Evolutionary conservation across 2,888 invertebrate species (phyloP).

Genomic region (Hymenopus coronatus): DNA sequence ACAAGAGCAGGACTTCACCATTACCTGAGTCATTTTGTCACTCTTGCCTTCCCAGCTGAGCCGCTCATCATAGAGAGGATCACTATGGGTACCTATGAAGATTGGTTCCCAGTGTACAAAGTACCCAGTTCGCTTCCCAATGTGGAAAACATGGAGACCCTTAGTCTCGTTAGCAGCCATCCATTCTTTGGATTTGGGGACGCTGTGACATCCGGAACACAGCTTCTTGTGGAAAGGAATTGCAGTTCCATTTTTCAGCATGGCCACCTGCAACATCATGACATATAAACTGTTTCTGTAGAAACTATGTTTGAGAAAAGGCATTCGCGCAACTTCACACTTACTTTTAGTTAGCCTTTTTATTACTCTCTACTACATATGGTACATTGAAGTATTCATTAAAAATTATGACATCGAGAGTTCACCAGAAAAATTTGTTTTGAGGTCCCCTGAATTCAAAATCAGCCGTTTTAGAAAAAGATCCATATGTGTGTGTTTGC

Average conservation of each 20-base stretch:
- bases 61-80: conserved; percentile 86
- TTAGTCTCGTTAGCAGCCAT: conserved; percentile 67
- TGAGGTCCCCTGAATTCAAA: too few relatives aligned
- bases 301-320: too few relatives aligned
- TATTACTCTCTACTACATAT: too few relatives aligned
- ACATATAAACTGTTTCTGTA: too few relatives aligned
- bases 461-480: too few relatives aligned
- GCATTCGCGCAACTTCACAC: too few relatives aligned
- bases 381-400: too few relatives aligned
- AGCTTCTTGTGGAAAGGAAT: conserved; percentile 90
- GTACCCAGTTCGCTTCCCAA: conserved; percentile 75
- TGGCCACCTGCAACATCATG: conserved; percentile 51
- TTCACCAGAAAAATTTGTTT: too few relatives aligned
- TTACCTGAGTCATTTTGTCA: conserved; percentile 94
- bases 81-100: conserved; percentile 84
- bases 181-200: conserved; percentile 84
- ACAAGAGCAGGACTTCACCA: too few relatives aligned
- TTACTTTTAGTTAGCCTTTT: too few relatives aligned
- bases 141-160: conserved; percentile 76
- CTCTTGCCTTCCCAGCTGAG: conserved; percentile 93
- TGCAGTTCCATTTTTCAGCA: conserved; percentile 74
- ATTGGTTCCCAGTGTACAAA: conserved; percentile 91
- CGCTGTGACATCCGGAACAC: conserved; percentile 85
- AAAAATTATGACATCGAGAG: too few relatives aligned
- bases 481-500: too few relatives aligned